These are phyloP conservation scores for Trinectes maculatus DNA, from an alignment of 2,113 vertebrate species.

Conservation along the genomic window DNA sequence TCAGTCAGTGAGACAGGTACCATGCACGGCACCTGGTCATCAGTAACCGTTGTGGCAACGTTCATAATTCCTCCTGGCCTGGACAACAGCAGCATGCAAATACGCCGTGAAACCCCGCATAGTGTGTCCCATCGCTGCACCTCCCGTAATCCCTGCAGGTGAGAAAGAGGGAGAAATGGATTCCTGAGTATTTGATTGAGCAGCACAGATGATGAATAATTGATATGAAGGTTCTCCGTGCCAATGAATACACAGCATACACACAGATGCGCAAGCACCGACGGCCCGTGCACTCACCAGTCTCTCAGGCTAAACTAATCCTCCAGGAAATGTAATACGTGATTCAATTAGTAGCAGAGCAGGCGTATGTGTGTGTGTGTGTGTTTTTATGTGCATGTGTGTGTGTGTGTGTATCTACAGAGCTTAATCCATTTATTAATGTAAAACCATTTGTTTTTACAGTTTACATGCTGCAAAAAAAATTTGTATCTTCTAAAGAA, in stretches of 20 bases:
- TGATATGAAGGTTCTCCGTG: constrained; percentile 60
- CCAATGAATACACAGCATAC: constrained; percentile 50
- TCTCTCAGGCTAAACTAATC: constrained; percentile 68
- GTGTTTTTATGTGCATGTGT: constrained; percentile 26
- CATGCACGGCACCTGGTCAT: constrained; percentile 13
- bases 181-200: constrained; percentile 73
- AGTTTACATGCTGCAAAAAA: too few species aligned
- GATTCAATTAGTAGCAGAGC: constrained; percentile 64
- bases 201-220: constrained; percentile 73
- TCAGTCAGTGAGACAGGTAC: constrained; percentile 22
- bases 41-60: constrained; percentile 25
- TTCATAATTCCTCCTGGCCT: constrained; percentile 37
- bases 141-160: constrained; percentile 69
- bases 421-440: constrained; percentile 58
- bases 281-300: constrained; percentile 38
- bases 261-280: constrained; percentile 53
- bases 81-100: constrained; percentile 58
- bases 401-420: constrained; percentile 30
- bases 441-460: constrained; percentile 41
- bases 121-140: constrained; percentile 44
- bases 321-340: constrained; percentile 69
- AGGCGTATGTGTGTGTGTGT: constrained; percentile 3
- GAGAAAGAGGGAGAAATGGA: constrained; percentile 53
- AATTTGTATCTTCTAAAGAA: too few species aligned
- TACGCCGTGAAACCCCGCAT: too few species aligned